Base-by-base conservation (phyloP, 2,113 vertebrate species). In the Salvelinus alpinus region DNA sequence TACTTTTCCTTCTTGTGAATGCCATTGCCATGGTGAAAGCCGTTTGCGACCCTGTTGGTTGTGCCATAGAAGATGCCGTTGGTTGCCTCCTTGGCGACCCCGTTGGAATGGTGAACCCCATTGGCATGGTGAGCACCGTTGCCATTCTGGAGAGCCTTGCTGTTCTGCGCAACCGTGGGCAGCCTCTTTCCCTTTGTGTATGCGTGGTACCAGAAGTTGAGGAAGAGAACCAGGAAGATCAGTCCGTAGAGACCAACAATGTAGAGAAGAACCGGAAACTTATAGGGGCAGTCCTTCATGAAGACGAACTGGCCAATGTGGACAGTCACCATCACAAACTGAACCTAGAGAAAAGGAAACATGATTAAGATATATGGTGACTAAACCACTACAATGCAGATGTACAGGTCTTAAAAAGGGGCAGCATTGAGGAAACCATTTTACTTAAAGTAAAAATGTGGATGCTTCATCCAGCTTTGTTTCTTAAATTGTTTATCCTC, bases 141-240 rank as follows among this genome's bases (percentile, higher is more conserved):
- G 34, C 20, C 75, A 18, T 77, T 71, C 34, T 8, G 59, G 12
- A 64, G 73, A 66, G 69, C 22, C 83, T 67, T 78, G 85, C 95
- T 95, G 44, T 76, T 93, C 87, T 82, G 89, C 68, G 88, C 11
- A 60, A 73, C 76, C 88, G 93, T 95, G 34, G 95, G 95, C 60
- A 92, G 90, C 72, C 95, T 89, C 79, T 95, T 91, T 69, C 95
- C 95, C 80, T 94, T 94, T 0, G 91, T 95, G 73, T 96, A 96
- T 76, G 95, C 95, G 0, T 93, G 86, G 82, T 95, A 96, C 93
- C 95, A 96, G 88, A 96, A 96, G 72, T 96, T 90, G 54, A 96
- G 92, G 79, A 96, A 96, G 70, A 96, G 89, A 47, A 95, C 59
- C 83, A 96, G 85, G 83, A 96, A 96, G 73, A 93, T 81, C 64